Evolutionary conservation across 2,113 vertebrate species (phyloP), one percentile per base, ranked within the genome.

Genomic region (Pipa parva): DNA sequence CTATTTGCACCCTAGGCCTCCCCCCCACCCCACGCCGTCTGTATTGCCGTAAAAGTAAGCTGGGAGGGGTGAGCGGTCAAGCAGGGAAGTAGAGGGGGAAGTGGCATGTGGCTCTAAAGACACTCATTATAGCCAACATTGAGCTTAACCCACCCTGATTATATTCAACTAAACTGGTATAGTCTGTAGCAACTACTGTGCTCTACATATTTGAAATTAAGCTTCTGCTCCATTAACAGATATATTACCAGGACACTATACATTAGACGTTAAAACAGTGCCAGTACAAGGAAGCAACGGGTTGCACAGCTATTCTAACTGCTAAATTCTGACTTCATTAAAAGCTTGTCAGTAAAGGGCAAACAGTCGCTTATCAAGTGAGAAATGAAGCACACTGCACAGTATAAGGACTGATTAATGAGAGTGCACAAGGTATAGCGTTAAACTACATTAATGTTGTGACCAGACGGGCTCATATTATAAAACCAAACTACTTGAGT

Each of bases 261-360:
- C 31, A 68, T 59, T 67, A 67, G 25, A 33, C 54, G 26, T 28
- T 50, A 50, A 36, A 13, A 36, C 10, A 36, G 33, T 36, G 33
- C 33, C 33, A 12, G 33, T 36, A 36, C 33, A 36, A 36, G 5
- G 33, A 36, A 36, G 33, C 33, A 36, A 36, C 15, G 33, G 33
- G 33, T 36, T 46, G 15, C 42, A 17, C 42, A 20, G 42, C n/a
- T 20, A 20, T 1, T 11, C 29, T 59, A 68, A 68, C 45, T 26
- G 56, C 56, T 39, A 29, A 15, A 51, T 68, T 59, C 36, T 68
- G 22, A 28, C 31, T 68, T 59, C 56, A 45, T 48, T 58, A 58
- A 67, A 59, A 67, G 54, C 63, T 67, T 59, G 63, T 67, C 65
- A 68, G 65, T 39, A 68, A 68, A 68, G 65, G 65, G 55, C 65